phyloP scores from a whole-genome alignment of 2,797 vertebrate species.

The Pteropus rufus region DNA sequence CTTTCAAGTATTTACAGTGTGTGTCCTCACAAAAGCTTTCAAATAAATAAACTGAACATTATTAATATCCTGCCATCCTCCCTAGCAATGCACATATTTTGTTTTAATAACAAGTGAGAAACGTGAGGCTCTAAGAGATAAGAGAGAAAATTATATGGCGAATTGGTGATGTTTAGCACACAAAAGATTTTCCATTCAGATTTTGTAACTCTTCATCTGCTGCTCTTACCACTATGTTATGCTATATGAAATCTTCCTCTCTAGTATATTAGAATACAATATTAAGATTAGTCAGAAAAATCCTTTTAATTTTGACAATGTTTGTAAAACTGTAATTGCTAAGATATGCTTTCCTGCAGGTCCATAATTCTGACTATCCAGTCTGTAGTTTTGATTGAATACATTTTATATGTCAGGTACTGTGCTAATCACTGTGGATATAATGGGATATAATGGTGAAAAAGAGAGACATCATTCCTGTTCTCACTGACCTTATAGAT shows the following conservation, averaged over 20 bases:
- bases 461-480: not conserved
- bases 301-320: not conserved
- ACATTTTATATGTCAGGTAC: not conserved
- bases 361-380: not conserved
- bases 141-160: not conserved
- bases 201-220: not conserved
- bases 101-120: not conserved
- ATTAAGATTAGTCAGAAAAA: not conserved
- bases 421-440: not conserved
- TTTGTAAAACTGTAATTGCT: not conserved
- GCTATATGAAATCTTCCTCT: not conserved
- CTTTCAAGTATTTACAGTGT: not conserved
- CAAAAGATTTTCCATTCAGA: not conserved
- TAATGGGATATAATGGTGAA: not conserved
- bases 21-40: not conserved
- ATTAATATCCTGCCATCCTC: not conserved
- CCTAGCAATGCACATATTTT: not conserved
- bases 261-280: not conserved
- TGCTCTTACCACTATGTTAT: not conserved
- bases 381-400: not conserved
- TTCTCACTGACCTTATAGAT: not conserved
- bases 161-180: not conserved
- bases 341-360: not conserved
- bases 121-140: not conserved
- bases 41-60: not conserved